phyloP scores from a whole-genome alignment of 2,113 vertebrate genomes.

The Accipiter cooperii region DNA sequence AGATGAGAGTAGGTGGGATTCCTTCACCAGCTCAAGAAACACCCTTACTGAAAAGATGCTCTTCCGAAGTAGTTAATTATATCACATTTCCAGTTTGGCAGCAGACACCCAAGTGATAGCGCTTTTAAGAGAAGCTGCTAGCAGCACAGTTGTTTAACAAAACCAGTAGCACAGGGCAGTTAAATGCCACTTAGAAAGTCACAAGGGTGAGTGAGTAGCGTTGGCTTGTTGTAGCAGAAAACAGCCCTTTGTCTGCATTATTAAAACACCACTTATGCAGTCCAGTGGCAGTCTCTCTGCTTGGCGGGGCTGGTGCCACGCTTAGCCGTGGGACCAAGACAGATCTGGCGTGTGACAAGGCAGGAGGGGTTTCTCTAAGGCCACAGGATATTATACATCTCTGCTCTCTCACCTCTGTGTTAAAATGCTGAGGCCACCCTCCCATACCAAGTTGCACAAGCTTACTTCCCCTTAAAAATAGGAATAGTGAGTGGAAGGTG shows the following conservation, averaged over 20 bases:
- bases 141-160: background rate
- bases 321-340: background rate
- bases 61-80: background rate
- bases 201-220: background rate
- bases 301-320: background rate
- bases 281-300: background rate
- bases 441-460: background rate
- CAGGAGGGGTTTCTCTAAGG: background rate
- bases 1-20: background rate
- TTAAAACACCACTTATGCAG: background rate
- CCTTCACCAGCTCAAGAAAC: background rate
- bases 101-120: background rate
- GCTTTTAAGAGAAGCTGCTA: background rate
- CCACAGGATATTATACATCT: background rate
- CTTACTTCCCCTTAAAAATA: constrained; percentile 9
- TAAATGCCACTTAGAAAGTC: background rate
- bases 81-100: background rate
- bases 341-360: background rate
- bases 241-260: background rate
- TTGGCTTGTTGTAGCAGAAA: background rate
- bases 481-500: background rate
- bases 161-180: background rate
- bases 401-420: background rate
- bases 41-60: background rate
- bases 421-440: background rate